Evolutionary conservation across 2,797 vertebrate species (phyloP), one percentile per base, ranked within the genome.

Genomic region (Ibycter americanus): DNA sequence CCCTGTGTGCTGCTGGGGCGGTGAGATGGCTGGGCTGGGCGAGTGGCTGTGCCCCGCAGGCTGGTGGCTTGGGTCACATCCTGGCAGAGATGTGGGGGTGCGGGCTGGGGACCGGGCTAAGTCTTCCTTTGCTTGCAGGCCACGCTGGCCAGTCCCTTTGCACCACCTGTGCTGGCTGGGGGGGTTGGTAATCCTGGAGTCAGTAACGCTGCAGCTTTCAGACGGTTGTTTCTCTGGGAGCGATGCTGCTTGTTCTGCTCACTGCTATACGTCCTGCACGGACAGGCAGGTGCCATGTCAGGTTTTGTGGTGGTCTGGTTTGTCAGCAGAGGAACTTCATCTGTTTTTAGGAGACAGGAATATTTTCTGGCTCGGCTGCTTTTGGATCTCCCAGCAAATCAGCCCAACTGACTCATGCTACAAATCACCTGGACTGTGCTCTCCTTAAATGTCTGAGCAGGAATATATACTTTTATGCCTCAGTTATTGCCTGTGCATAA

Each of bases 361-460:
- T 71, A 15, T 83, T 92, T 76, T 81, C 29, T 62, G 14, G 47
- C 34, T 78, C 40, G 83, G 71, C 26, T 87, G 54, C 68, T 89
- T 74, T 65, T 74, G 81, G 49, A n/a, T 85, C 29, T 85, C 65
- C 3, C 23, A 56, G 59, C 5, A 54, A 77, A 77, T 10, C 34
- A 54, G 26, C 61, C 46, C 44, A 12, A 21, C 36, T 65, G 83
- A 54, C 31, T 87, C 47, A 10, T 55, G 51, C 38, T 36, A 36
- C 59, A 25, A 32, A 84, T n/a, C 23, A 76, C 67, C 65, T 26
- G 38, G 38, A 38, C 58, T 49, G 47, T 61, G 70, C 29, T 89
- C 29, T 67, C 59, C 51, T 38, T 68, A 68, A 61, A 46, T 1
- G 7, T 59, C 51, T 26, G 44, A 49, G 83, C 19, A 83, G 56